Percentiles rank a stretch among this genome's conserved stretches.
These are phyloP conservation scores for Latrodectus hesperus DNA, from an alignment of 2,888 invertebrate species.

Conservation along the genomic window DNA sequence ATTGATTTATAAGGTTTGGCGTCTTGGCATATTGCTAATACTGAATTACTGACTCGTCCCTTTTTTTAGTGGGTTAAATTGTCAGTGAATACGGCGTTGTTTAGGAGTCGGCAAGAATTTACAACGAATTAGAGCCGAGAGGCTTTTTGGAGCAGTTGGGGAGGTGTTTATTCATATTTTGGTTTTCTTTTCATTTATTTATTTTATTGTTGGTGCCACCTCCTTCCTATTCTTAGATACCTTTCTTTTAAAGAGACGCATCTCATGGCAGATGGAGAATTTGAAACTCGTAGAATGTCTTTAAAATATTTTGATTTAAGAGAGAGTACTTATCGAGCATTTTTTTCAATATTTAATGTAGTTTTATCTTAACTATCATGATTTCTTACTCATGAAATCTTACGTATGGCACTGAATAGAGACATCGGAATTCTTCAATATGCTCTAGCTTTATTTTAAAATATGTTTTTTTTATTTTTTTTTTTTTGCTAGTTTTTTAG, in stretches of 20 bases:
- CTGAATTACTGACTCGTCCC: slow-evolving; percentile 57
- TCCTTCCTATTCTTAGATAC: not conserved
- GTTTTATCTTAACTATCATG: no score
- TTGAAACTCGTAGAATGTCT: slow-evolving; percentile 31
- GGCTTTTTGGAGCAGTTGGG: slow-evolving; percentile 16
- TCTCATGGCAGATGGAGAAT: slow-evolving; percentile 13
- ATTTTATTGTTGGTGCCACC: not conserved
- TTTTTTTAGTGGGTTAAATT: slow-evolving; percentile 58
- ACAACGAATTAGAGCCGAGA: slow-evolving; percentile 50
- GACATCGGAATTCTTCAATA: no score
- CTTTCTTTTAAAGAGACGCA: slow-evolving; percentile 1
- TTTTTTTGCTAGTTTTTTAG: no score
- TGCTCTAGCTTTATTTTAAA: no score
- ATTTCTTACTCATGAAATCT: no score
- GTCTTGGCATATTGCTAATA: slow-evolving; percentile 63
- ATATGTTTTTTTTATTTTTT: no score
- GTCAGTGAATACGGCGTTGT: slow-evolving; percentile 59
- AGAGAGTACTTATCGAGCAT: not conserved
- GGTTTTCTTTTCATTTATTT: slow-evolving; percentile 8
- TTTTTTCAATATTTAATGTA: no score
- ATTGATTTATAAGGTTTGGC: slow-evolving; percentile 18
- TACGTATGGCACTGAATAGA: no score
- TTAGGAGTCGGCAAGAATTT: slow-evolving; percentile 50
- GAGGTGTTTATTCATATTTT: slow-evolving; percentile 36
- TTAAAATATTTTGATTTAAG: not conserved